A percentile compares a stretch with the other conserved stretches of the same genome.
Conservation (phyloP, 2,888 invertebrate genomes). For the Ptilodon capucinus region DNA sequence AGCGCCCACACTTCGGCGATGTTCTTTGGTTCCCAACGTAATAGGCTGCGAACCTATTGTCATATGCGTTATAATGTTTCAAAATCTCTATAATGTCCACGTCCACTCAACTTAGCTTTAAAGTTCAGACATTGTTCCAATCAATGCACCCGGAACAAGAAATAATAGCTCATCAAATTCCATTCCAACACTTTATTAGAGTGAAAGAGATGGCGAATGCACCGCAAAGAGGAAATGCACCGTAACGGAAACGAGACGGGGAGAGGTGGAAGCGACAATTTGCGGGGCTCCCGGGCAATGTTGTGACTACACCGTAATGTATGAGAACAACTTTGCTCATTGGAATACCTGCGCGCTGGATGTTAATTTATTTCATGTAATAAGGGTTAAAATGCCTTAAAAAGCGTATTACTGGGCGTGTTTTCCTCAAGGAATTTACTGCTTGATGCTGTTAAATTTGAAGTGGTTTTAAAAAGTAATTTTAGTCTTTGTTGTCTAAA, state of each 20-base stretch:
- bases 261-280: constrained; percentile 38
- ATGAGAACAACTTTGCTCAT: constrained; percentile 49
- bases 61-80: no score
- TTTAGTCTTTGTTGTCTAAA: no score
- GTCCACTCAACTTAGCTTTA: no score
- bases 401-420: constrained; percentile 14
- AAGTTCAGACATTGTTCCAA: no score
- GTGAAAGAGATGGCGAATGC: constrained; percentile 25
- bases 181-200: constrained; percentile 16
- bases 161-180: constrained; percentile 5
- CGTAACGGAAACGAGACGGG: constrained; percentile 42
- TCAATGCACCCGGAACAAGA: neutral
- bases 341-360: constrained; percentile 48
- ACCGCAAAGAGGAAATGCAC: constrained; percentile 40
- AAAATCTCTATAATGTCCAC: no score
- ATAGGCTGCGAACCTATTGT: no score
- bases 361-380: constrained; percentile 53
- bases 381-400: constrained; percentile 39
- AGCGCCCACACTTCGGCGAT: no score
- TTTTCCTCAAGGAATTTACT: neutral
- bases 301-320: constrained; percentile 43
- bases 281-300: constrained; percentile 31
- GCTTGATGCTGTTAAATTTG: neutral
- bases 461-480: neutral
- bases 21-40: no score